These are phyloP conservation scores for Polymixis flavicincta DNA, from an alignment of 2,888 invertebrate genomes.

Conservation along the genomic window DNA sequence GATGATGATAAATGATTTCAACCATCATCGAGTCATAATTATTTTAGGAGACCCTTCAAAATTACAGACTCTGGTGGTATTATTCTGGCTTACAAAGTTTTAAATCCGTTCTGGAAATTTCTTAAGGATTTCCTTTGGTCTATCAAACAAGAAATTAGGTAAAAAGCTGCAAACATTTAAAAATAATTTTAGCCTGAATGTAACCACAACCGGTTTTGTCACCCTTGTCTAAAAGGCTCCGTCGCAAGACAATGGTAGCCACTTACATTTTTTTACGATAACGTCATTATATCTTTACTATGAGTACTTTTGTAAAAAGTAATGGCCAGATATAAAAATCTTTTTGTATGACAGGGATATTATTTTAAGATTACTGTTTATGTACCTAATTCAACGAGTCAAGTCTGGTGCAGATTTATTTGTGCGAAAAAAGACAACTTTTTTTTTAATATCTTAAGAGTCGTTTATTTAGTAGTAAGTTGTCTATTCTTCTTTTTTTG, in stretches of 20 bases:
- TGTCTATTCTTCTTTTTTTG: not conserved
- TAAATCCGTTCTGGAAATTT: not conserved
- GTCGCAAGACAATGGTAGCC: slow-evolving; percentile 48
- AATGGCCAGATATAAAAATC: slow-evolving; percentile 58
- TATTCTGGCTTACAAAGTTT: not conserved
- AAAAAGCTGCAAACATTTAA: not conserved
- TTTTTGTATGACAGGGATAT: slow-evolving; percentile 46
- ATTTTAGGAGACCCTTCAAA: not conserved
- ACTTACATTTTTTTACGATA: slow-evolving; percentile 63
- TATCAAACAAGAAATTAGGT: not conserved
- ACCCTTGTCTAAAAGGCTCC: slow-evolving; percentile 42
- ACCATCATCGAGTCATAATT: not conserved
- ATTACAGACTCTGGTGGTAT: not conserved
- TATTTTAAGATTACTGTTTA: slow-evolving; percentile 55
- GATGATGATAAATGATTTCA: too few species aligned
- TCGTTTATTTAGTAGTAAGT: not conserved
- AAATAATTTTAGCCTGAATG: slow-evolving; percentile 7
- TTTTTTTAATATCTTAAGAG: not conserved
- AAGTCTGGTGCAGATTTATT: not conserved
- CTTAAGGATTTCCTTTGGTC: not conserved
- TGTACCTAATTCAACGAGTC: slow-evolving; percentile 4
- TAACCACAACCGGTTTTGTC: slow-evolving; percentile 13
- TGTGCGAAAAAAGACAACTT: not conserved
- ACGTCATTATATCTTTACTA: slow-evolving; percentile 57
- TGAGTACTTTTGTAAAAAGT: slow-evolving; percentile 52